Conservation (phyloP, 2,797 vertebrate genomes). For the Agapornis canus region DNA sequence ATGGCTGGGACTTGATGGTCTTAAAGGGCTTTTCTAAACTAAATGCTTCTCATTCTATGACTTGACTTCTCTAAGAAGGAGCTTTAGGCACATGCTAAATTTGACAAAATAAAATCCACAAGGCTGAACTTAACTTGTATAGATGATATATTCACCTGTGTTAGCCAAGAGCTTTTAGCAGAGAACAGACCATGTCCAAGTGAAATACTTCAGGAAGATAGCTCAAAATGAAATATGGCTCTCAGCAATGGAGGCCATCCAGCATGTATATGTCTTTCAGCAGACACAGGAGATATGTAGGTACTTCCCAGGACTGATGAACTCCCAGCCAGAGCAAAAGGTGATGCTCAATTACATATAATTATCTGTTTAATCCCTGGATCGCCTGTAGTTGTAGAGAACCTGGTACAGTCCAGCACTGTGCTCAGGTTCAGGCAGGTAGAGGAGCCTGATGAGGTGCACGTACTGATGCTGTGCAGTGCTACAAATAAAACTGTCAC, state of each 20-base stretch:
- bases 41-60: neutral
- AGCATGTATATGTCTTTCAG: neutral
- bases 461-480: rapidly evolving
- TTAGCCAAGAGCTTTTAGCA: neutral
- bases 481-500: neutral
- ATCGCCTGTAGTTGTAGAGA: neutral
- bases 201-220: neutral
- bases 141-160: neutral
- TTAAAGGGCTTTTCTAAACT: neutral
- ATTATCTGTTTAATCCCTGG: neutral
- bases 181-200: neutral
- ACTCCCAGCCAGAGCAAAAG: neutral
- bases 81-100: neutral
- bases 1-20: neutral
- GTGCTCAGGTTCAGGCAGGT: neutral
- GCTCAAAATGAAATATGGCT: neutral
- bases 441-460: neutral
- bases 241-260: neutral
- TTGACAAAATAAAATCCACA: neutral
- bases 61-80: neutral
- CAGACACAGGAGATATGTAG: rapidly evolving
- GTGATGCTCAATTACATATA: neutral
- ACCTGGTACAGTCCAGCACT: neutral
- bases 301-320: neutral
- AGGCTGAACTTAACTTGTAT: neutral